phyloP scores from a whole-genome alignment of 2,113 vertebrate species.

The Callaeas wilsoni region DNA sequence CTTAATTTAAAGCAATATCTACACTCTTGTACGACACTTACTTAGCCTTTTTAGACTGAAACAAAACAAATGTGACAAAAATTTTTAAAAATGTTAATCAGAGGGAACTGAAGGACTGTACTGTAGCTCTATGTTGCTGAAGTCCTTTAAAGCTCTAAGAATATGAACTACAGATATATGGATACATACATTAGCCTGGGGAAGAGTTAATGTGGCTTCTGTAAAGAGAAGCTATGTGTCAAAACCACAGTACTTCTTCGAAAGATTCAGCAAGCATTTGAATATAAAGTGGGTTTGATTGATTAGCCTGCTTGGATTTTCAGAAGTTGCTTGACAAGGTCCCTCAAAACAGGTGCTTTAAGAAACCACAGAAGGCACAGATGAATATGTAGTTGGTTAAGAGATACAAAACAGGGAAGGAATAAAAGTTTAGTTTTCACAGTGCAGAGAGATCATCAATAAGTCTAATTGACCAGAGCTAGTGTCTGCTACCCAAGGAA shows the following conservation, averaged over 20 bases:
- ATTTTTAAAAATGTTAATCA: background rate
- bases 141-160: background rate
- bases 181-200: background rate
- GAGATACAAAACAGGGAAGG: background rate
- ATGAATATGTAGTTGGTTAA: background rate
- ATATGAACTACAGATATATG: background rate
- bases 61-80: background rate
- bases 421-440: background rate
- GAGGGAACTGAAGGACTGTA: background rate
- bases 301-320: background rate
- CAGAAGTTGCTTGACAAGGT: background rate
- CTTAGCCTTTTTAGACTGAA: background rate
- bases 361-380: background rate
- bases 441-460: background rate
- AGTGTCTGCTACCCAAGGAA: background rate
- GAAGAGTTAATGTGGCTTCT: background rate
- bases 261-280: background rate
- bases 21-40: background rate
- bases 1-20: background rate
- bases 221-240: background rate
- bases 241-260: background rate
- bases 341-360: background rate
- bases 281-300: background rate
- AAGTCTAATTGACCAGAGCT: background rate
- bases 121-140: background rate